A percentile compares a stretch with the other conserved stretches of the same genome.
Evolutionary conservation across 2,888 invertebrate species (phyloP).

Genomic region (Graphium colonna): DNA sequence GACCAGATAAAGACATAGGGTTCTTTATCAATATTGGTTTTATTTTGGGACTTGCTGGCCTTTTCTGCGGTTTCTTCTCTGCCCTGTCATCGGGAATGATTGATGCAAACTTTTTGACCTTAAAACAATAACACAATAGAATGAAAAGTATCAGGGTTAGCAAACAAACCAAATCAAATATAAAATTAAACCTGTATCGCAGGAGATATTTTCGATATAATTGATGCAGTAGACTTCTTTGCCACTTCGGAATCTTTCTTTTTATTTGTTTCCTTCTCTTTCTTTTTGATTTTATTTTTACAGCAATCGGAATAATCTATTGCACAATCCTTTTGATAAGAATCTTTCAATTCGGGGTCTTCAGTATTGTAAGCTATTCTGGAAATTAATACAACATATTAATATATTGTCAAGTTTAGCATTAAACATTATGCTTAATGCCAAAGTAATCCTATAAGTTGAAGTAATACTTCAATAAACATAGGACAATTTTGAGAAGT

Average conservation of each 20-base stretch:
- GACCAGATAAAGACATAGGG: conserved; percentile 44
- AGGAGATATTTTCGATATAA: conserved; percentile 57
- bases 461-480: too few species aligned
- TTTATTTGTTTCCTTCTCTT: conserved; percentile 37
- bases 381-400: conserved; percentile 28
- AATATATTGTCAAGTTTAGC: too few species aligned
- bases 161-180: too few species aligned
- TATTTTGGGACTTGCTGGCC: conserved; percentile 55
- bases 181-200: conserved; percentile 57
- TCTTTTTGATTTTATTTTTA: conserved; percentile 48
- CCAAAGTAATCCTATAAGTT: too few species aligned
- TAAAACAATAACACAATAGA: conserved; percentile 16
- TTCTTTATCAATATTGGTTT: conserved; percentile 49
- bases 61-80: conserved; percentile 57
- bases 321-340: conserved; percentile 54
- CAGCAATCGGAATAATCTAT: conserved; percentile 64
- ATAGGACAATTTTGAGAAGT: too few species aligned
- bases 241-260: conserved; percentile 45
- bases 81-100: conserved; percentile 52
- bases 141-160: too few species aligned
- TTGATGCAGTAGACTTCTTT: conserved; percentile 33
- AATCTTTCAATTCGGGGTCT: conserved; percentile 57
- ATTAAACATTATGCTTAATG: too few species aligned
- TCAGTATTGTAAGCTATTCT: conserved; percentile 66
- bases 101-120: conserved; percentile 74